Evolutionary conservation across 2,113 vertebrate genomes (phyloP), one percentile per base, ranked within the genome.

Genomic region (Microcebus ravelobensis): DNA sequence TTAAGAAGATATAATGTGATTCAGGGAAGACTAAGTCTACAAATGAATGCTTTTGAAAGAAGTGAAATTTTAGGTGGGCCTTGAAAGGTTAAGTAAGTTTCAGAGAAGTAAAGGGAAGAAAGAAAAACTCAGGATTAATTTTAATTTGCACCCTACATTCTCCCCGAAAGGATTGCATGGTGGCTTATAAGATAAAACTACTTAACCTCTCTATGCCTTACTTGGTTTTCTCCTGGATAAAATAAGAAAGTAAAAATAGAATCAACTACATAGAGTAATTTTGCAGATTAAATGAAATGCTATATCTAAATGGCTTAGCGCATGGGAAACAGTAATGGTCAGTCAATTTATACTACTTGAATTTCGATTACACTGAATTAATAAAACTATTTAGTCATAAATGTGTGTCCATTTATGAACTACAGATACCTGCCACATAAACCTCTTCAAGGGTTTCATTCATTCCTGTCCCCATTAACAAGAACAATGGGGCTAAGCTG

Each of bases 221-320:
- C 23, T 96, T 95, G 76, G 36, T 84, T 94, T 96, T 96, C 34
- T 77, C 68, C 12, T 84, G 81, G n/a, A 57, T 79, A 63, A 94
- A 96, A 82, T 77, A n/a, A 34, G n/a, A 21, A 63, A 50, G 57
- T 42, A 67, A 80, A 55, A 85, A n/a, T 79, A 85, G 52, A 87
- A 77, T 8, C 5, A 55, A 25, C 31, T 73, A 50, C 59, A 65
- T 21, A 18, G 52, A 25, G 52, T 52, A 70, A 45, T 7, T 73
- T 7, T 83, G 4, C 80, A 93, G 59, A 61, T 77, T 45, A 86
- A 71, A 63, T 82, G 42, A 81, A 85, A 59, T 83, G 74, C n/a
- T 68, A 0, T 59, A 39, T n/a, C 25, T 70, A 23, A 25, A 3
- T 79, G 14, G 74, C 23, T 42, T 57, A 83, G 61, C 81, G 42